Conservation (phyloP, 2,888 invertebrate species). For the Anodontia alba region DNA sequence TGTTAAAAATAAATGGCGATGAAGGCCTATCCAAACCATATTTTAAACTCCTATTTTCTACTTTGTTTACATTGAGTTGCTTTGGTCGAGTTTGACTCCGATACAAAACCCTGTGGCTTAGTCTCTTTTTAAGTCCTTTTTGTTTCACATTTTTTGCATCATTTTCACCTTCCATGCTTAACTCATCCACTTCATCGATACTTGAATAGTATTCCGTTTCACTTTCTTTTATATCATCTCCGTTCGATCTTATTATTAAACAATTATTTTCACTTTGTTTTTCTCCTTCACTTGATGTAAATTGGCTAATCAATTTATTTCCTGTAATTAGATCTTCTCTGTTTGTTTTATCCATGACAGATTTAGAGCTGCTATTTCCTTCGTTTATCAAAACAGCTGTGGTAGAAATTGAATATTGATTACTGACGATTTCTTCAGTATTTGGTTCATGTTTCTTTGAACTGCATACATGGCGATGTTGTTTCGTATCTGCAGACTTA, state of each 20-base stretch:
- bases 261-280: background rate
- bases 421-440: background rate
- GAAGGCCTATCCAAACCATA: background rate
- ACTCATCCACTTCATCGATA: background rate
- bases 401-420: constrained; percentile 13
- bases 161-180: background rate
- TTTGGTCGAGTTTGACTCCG: background rate
- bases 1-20: constrained; percentile 2
- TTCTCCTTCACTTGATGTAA: background rate
- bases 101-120: background rate
- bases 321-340: background rate
- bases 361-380: constrained; percentile 4
- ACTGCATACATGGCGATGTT: background rate
- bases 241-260: background rate
- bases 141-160: background rate
- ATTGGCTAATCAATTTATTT: constrained; percentile 8
- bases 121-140: background rate
- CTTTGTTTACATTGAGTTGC: background rate
- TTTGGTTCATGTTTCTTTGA: background rate
- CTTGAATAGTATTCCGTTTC: background rate
- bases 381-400: background rate
- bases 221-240: background rate
- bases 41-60: background rate
- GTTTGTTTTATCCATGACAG: constrained; percentile 16
- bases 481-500: background rate